These are phyloP conservation scores for Heterotis niloticus DNA, from an alignment of 2,113 vertebrate genomes.

Conservation along the genomic window DNA sequence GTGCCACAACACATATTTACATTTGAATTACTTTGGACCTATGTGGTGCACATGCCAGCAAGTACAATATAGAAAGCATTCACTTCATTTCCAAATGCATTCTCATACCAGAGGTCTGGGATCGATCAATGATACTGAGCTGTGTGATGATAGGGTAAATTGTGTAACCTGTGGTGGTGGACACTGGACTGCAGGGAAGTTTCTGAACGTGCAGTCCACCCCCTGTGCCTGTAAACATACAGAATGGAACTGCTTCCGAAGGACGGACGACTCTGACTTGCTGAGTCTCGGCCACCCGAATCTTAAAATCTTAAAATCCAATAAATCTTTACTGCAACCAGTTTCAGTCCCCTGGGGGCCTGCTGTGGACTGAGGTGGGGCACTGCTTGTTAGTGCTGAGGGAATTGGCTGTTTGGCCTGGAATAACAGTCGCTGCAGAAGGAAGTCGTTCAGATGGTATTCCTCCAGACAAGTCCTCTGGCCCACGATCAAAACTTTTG, in stretches of 20 bases:
- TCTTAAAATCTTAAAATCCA: neutral
- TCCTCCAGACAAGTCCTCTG: constrained; percentile 26
- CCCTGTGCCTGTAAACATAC: neutral
- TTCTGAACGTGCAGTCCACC: neutral
- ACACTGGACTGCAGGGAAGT: too few species aligned
- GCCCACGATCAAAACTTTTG: neutral
- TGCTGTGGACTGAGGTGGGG: neutral
- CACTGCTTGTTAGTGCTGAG: constrained; percentile 2
- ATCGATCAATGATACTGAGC: neutral
- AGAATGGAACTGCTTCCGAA: neutral
- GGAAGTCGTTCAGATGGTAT: constrained; percentile 26
- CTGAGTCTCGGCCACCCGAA: constrained; percentile 21
- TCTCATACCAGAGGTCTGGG: neutral
- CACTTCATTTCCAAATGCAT: constrained; percentile 1
- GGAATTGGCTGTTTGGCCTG: constrained; percentile 19
- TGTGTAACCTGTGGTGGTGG: neutral
- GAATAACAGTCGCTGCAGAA: constrained; percentile 17
- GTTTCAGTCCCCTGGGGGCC: neutral
- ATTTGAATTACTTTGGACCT: constrained; percentile 13
- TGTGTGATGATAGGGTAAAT: neutral
- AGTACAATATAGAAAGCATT: neutral
- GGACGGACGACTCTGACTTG: constrained; percentile 4
- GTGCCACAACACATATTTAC: too few species aligned
- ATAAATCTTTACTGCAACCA: constrained; percentile 18
- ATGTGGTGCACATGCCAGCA: neutral